Base-by-base conservation (phyloP, 1,140 invertebrate species). In the Lepidurus packardi region DNA sequence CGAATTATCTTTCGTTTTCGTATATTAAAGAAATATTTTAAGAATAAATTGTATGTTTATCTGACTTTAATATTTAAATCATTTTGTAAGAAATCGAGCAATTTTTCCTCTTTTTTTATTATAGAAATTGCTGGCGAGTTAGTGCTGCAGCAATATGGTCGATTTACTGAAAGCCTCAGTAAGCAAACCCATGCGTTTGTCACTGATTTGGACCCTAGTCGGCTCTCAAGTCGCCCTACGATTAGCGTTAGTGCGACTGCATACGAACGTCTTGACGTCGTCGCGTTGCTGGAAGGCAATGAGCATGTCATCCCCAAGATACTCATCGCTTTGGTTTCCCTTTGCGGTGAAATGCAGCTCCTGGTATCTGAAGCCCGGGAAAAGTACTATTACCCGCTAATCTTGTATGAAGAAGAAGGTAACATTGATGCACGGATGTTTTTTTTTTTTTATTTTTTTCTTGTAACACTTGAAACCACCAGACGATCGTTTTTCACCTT, bases 171-270 rank as follows among this genome's bases (percentile, higher is more conserved):
- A 65, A 65, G 13, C 53, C 53, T 65, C n/a, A 65, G 53, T 65
- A 13, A 65, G 10, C 53, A 65, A 65, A 65, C 21, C 53, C 53
- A 65, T n/a, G 53, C 53, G 5, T n/a, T 16, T 13, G 53, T 65
- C 16, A 65, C 16, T 65, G 53, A 65, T 65, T 65, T 65, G 53
- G 53, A 65, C 53, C 53, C 53, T n/a, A 65, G 53, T 65, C 53
- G 53, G 7, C 53, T 65, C 0, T 16, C 53, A 65, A 65, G 53
- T 65, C 53, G 53, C 16, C 9, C 53, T 10, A 16, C 53, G 21
- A 65, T 65, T 65, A 65, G 53, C n/a, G 13, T 65, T 65, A 1
- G 9, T 21, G 53, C 53, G 53, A 11, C 53, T 7, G 53, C 53
- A 13, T 65, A 21, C 13, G 53, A 65, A 65, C 53, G 53, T 65